Evolutionary conservation across 2,797 vertebrate genomes (phyloP), one percentile per base, ranked within the genome.

Genomic region (Rousettus madagascariensis): DNA sequence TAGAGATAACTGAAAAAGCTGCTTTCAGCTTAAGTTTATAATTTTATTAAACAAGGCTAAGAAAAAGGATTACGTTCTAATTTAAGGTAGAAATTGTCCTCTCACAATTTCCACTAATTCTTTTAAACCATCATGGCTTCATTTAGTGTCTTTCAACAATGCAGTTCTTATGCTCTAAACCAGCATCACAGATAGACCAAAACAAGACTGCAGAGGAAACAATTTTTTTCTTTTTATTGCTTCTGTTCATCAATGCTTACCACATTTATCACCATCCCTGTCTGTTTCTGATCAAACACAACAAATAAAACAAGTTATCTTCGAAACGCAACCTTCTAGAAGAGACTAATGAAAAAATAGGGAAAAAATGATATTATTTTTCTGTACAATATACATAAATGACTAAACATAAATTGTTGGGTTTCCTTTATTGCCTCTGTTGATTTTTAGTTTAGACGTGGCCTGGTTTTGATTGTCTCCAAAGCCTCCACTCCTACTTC

Each of bases 21-120:
- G 53, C 22, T 92, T 95, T 59, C 61, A 59, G 68, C n/a, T 30
- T 82, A 53, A 96, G 41, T 90, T 93, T 86, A 74, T 33, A 84
- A 41, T 84, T 61, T 71, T 69, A 55, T 89, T 55, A 69, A 82
- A 66, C 6, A 71, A 19, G 55, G 43, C 43, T 46, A 77, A 51
- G 53, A 83, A 63, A 53, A 59, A 57, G 13, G 13, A 22, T 71
- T 71, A 49, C 55, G 33, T 84, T 16, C 53, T 68, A 83, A 36
- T 17, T 77, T 53, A 55, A 11, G 41, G 19, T 66, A 68, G 38
- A 72, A 65, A 57, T 85, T 57, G 41, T 61, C 4, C 8, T 55
- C 43, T 77, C 7, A 11, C 11, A 26, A 28, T 93, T 95, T 72
- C 74, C n/a, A 30, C 72, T 55, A 79, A 55, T 59, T 85, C 15